Evolutionary conservation across 2,797 vertebrate species (phyloP), one percentile per base, ranked within the genome.

Genomic region (Leucoraja ocellata): DNA sequence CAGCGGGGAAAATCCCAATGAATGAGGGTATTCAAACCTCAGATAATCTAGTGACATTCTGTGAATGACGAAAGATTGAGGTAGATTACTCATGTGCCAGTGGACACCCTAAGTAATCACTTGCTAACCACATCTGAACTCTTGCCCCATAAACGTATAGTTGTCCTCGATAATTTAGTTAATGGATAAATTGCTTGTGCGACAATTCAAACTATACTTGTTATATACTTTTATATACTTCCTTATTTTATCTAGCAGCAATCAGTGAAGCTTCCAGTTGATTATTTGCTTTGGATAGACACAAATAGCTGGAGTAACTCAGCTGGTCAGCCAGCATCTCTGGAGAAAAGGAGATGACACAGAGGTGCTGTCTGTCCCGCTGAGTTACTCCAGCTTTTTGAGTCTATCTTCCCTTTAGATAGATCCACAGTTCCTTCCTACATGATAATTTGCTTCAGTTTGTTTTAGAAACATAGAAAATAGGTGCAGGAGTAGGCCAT

Each of bases 11-110:
- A 88, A 88, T 18, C n/a, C n/a, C 84, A n/a, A 36, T 88, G 84
- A 88, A 68, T n/a, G 84, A 68, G n/a, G 32, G 63, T 32, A 88
- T 88, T 88, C 84, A 88, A 68, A 36, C 84, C 84, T 28, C 21
- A 32, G 61, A 36, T 88, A 6, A 36, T 88, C 84, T 61, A 88
- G 84, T 36, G 7, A 10, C 61, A 68, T 16, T 14, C 14, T 65
- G 6, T 21, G 61, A 14, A 7, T n/a, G 14, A n/a, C 2, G 3
- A 88, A 68, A 10, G 61, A 36, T 18, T 7, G 0, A 36, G 58
- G 18, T 16, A 10, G 32, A 68, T 88, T 32, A 88, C 32, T 65
- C 63, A 28, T 32, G 32, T 65, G 83, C n/a, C 28, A 16, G 21
- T 36, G n/a, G n/a, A 32, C 84, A 32, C 14, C 28, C 83, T 63